phyloP scores from a whole-genome alignment of 2,113 vertebrate species.

The Spermophilus dauricus region DNA sequence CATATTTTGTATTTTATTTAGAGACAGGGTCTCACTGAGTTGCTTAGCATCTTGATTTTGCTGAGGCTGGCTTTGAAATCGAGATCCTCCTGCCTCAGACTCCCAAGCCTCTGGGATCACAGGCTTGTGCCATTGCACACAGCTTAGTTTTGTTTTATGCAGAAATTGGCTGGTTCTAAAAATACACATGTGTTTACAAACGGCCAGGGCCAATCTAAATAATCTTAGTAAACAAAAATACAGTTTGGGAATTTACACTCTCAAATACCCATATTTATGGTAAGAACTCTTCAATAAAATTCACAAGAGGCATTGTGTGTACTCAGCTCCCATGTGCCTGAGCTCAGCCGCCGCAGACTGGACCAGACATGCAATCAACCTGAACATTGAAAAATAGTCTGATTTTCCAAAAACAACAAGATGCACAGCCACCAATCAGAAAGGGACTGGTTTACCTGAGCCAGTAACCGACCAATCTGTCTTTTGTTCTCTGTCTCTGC shows the following conservation, averaged over 20 bases:
- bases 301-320: rapidly evolving
- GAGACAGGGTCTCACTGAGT: no score
- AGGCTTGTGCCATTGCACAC: no score
- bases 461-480: neutral
- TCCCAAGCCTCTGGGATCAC: no score
- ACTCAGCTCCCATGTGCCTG: rapidly evolving
- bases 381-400: neutral
- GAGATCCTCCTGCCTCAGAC: no score
- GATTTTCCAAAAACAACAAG: neutral
- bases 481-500: neutral
- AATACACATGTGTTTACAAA: neutral
- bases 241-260: neutral
- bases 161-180: neutral
- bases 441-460: neutral
- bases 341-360: neutral
- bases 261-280: neutral
- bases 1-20: no score
- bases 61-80: no score
- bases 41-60: no score
- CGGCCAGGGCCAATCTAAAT: neutral
- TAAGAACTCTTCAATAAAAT: neutral
- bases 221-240: neutral
- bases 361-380: neutral
- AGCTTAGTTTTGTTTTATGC: neutral
- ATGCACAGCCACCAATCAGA: neutral